Conservation (phyloP, 2,113 vertebrate species). For the Ranitomeya imitator region DNA sequence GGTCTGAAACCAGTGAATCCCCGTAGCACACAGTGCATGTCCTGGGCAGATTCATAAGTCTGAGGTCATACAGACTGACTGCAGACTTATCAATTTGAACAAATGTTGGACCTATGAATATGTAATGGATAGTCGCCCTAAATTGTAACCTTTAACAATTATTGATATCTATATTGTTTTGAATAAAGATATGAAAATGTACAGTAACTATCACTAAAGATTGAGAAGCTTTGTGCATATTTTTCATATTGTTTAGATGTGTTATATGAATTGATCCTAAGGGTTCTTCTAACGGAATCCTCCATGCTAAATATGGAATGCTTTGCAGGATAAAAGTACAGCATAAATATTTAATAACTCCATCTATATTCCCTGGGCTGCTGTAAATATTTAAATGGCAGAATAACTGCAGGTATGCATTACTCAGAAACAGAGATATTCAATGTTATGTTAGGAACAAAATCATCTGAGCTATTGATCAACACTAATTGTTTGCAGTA, state of each 20-base stretch:
- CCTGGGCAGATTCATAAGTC: too few species aligned
- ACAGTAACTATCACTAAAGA: background rate
- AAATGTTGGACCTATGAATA: too few species aligned
- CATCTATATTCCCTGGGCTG: constrained; percentile 41
- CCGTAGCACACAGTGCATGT: too few species aligned
- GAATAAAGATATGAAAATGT: background rate
- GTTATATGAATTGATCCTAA: constrained; percentile 17
- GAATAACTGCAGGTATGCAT: constrained; percentile 42
- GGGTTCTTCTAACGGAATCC: constrained; percentile 35
- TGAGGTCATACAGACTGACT: too few species aligned
- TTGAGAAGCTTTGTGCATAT: background rate
- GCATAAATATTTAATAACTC: constrained; percentile 37
- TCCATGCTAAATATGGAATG: constrained; percentile 40
- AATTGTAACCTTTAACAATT: background rate
- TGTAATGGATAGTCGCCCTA: background rate
- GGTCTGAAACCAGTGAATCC: too few species aligned
- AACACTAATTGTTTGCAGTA: constrained; percentile 30
- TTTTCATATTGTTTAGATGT: background rate
- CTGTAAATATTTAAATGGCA: constrained; percentile 48
- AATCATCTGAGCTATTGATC: constrained; percentile 24
- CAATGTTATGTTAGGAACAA: constrained; percentile 20
- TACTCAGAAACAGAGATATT: constrained; percentile 29
- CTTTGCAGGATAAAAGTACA: constrained; percentile 39
- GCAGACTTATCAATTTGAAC: too few species aligned
- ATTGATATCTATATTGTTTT: background rate